phyloP scores from a whole-genome alignment of 2,797 vertebrate genomes.

The Periophthalmus magnuspinnatus region DNA sequence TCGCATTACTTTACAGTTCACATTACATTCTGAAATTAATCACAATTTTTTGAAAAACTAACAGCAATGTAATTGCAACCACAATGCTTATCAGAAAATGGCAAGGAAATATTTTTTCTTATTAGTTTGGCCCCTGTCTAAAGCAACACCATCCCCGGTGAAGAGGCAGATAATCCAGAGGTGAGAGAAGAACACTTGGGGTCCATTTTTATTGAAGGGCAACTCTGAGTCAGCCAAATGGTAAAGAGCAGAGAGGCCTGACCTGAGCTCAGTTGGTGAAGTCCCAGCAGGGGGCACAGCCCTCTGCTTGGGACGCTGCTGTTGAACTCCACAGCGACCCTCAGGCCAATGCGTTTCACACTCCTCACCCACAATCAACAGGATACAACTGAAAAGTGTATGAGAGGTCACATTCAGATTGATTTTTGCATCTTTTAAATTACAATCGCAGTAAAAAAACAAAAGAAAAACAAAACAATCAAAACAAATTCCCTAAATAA shows the following conservation, averaged over 20 bases:
- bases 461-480: too few relatives aligned
- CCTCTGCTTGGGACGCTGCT: constrained; percentile 15
- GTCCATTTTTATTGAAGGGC: constrained; percentile 43
- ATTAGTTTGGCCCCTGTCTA: neutral
- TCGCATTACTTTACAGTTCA: too few relatives aligned
- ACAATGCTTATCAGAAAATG: too few relatives aligned
- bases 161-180: neutral
- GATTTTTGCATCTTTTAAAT: neutral
- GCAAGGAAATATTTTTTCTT: neutral
- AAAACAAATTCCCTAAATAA: neutral
- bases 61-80: too few relatives aligned
- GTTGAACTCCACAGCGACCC: constrained; percentile 10
- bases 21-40: too few relatives aligned
- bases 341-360: constrained; percentile 7
- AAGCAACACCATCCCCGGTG: neutral
- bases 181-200: constrained; percentile 41
- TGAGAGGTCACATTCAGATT: neutral
- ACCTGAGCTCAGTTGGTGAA: constrained; percentile 42
- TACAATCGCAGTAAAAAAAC: neutral
- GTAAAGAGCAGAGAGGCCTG: constrained; percentile 26
- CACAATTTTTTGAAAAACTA: too few relatives aligned
- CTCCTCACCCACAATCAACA: neutral
- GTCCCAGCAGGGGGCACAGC: constrained; percentile 30
- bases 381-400: neutral
- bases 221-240: constrained; percentile 51